A percentile compares a stretch with the other conserved stretches of the same genome.
Conservation (phyloP, 1,140 invertebrate genomes). For the Drosophila nannoptera region DNA sequence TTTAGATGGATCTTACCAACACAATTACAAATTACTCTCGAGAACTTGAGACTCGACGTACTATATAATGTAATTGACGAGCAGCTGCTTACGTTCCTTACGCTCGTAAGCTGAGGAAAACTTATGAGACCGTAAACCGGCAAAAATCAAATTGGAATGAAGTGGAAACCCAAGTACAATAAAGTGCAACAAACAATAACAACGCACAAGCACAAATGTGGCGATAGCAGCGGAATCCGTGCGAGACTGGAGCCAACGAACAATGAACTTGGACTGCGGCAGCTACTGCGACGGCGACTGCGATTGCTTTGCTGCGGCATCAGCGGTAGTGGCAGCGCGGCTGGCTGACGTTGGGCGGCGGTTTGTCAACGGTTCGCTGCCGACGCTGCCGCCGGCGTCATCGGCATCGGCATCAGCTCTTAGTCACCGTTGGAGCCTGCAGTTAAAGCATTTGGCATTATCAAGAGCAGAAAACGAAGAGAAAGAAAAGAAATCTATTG, state of each 20-base stretch:
- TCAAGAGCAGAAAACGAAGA: constrained; percentile 50
- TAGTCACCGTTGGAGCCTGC: constrained; percentile 51
- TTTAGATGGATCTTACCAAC: background rate
- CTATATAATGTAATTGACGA: constrained; percentile 1
- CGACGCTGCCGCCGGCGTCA: constrained; percentile 21
- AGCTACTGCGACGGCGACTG: constrained; percentile 4
- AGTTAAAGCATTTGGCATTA: constrained; percentile 58
- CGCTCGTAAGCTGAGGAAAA: constrained; percentile 17
- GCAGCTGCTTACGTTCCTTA: background rate
- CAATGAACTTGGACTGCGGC: constrained; percentile 72
- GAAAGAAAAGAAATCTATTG: background rate
- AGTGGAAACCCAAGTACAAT: constrained; percentile 19
- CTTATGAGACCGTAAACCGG: constrained; percentile 39
- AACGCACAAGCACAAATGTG: constrained; percentile 29
- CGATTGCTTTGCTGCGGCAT: background rate
- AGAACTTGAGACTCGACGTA: background rate
- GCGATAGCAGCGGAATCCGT: constrained; percentile 45
- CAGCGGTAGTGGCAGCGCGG: background rate
- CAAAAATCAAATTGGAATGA: constrained; percentile 38
- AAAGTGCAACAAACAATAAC: constrained; percentile 23
- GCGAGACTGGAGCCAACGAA: constrained; percentile 58
- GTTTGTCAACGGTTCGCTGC: constrained; percentile 67
- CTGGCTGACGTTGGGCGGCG: constrained; percentile 30
- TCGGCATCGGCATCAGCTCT: constrained; percentile 31
- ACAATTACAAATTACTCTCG: background rate